Conservation (phyloP, 23 tunicate genomes). For the Trididemnum nubilum region DNA sequence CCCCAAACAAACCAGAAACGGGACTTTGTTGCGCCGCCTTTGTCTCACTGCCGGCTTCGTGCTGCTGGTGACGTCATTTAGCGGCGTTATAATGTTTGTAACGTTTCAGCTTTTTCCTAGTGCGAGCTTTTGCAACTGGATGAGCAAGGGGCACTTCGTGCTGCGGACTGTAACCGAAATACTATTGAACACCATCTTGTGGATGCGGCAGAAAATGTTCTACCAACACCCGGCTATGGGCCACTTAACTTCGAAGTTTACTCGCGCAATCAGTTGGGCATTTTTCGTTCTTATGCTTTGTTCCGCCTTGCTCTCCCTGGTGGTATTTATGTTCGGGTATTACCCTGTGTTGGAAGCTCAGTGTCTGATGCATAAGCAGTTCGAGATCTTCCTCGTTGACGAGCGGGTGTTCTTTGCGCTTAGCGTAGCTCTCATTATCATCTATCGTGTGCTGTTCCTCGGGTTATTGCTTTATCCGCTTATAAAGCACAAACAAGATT, state of each 20-base stretch:
- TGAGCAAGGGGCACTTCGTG: conserved; percentile 34
- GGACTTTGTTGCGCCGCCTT: conserved; percentile 1
- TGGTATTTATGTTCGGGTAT: conserved; percentile 30
- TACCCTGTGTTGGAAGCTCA: neutral
- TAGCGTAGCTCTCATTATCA: conserved; percentile 30
- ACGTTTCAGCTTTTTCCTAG: conserved; percentile 19
- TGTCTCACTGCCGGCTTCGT: conserved; percentile 14
- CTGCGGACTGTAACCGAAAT: conserved; percentile 45
- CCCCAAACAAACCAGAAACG: too few species aligned
- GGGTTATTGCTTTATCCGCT: conserved; percentile 56
- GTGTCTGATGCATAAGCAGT: conserved; percentile 29
- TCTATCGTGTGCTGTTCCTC: conserved; percentile 47
- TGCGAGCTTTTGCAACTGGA: conserved; percentile 3
- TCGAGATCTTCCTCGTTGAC: neutral
- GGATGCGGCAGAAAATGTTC: conserved; percentile 65
- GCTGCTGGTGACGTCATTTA: neutral
- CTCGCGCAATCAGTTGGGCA: conserved; percentile 48
- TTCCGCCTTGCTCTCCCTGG: conserved; percentile 28
- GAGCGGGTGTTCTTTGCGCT: conserved; percentile 1
- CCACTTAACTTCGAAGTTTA: conserved; percentile 33
- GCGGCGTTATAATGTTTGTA: neutral
- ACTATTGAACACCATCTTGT: conserved; percentile 52
- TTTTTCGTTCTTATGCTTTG: conserved; percentile 46
- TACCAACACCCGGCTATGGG: conserved; percentile 60
- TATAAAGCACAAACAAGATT: conserved; percentile 29